phyloP scores from a whole-genome alignment of 2,113 vertebrate genomes.

The Nothoprocta perdicaria region DNA sequence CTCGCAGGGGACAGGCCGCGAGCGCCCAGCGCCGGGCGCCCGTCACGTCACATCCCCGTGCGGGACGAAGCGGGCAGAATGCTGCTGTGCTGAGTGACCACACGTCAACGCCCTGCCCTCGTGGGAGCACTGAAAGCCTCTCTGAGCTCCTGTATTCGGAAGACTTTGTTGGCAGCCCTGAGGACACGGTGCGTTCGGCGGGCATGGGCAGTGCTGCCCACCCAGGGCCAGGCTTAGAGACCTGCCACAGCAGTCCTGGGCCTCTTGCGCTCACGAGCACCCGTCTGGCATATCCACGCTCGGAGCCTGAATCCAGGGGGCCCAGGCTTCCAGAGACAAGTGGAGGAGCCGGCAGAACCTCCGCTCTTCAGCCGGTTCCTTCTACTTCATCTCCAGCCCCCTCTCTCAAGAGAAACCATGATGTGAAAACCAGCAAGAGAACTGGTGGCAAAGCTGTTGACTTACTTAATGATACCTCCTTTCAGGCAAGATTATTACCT shows the following conservation, averaged over 20 bases:
- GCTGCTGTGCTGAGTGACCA: background rate
- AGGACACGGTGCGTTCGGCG: constrained; percentile 79
- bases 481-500: background rate
- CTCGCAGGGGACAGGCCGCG: background rate
- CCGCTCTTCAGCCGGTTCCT: constrained; percentile 73
- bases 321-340: constrained; percentile 56
- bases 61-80: constrained; percentile 32
- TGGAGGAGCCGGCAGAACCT: constrained; percentile 43
- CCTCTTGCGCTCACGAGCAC: constrained; percentile 32
- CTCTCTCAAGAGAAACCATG: constrained; percentile 64
- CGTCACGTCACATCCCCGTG: constrained; percentile 26
- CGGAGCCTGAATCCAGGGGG: constrained; percentile 41
- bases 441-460: constrained; percentile 69
- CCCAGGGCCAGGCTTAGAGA: constrained; percentile 60
- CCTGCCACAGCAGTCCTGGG: constrained; percentile 71
- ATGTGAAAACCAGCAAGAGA: constrained; percentile 60
- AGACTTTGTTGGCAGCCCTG: constrained; percentile 68
- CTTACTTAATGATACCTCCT: constrained; percentile 20
- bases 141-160: constrained; percentile 72
- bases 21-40: constrained; percentile 45
- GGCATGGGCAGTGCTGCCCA: constrained; percentile 81
- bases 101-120: constrained; percentile 23
- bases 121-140: constrained; percentile 52
- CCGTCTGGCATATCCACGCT: constrained; percentile 46
- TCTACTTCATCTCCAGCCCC: constrained; percentile 80